Evolutionary conservation across 2,888 invertebrate genomes (phyloP).

Genomic region (Ethmia dodecea): DNA sequence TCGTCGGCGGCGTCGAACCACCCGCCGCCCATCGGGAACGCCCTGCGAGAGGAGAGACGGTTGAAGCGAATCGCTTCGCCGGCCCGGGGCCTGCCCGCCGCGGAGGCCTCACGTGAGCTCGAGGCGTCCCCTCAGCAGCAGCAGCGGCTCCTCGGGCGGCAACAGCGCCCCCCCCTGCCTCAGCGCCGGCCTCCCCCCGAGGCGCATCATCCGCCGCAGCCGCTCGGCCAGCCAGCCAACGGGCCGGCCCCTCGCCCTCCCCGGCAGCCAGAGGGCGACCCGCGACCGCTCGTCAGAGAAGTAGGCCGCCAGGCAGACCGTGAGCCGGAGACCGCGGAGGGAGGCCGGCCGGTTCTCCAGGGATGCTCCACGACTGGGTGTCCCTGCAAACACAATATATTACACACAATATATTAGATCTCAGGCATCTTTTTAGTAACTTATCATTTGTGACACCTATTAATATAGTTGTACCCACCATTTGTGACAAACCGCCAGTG

Average conservation of each 20-base stretch:
- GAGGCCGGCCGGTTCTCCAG: constrained; percentile 1
- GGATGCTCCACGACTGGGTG: background rate
- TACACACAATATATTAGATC: background rate
- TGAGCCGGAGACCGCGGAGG: constrained; percentile 7
- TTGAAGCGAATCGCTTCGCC: background rate
- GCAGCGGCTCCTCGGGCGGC: constrained; percentile 48
- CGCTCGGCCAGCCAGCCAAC: constrained; percentile 43
- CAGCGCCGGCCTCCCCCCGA: constrained; percentile 12
- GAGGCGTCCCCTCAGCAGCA: background rate
- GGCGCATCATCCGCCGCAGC: constrained; percentile 29
- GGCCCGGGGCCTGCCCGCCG: background rate
- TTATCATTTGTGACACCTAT: background rate
- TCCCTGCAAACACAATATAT: background rate
- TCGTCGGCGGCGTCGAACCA: background rate
- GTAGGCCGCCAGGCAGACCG: constrained; percentile 33
- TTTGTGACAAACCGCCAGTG: no score
- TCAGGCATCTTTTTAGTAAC: background rate
- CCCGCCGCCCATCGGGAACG: background rate
- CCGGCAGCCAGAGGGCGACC: constrained; percentile 30
- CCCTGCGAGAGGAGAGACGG: background rate
- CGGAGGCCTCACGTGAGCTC: background rate
- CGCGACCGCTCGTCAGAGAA: constrained; percentile 19
- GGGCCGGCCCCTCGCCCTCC: constrained; percentile 30
- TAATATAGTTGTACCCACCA: no score
- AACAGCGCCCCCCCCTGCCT: constrained; percentile 36